Evolutionary conservation across 2,797 vertebrate genomes (phyloP).

Genomic region (Fundulus diaphanus): DNA sequence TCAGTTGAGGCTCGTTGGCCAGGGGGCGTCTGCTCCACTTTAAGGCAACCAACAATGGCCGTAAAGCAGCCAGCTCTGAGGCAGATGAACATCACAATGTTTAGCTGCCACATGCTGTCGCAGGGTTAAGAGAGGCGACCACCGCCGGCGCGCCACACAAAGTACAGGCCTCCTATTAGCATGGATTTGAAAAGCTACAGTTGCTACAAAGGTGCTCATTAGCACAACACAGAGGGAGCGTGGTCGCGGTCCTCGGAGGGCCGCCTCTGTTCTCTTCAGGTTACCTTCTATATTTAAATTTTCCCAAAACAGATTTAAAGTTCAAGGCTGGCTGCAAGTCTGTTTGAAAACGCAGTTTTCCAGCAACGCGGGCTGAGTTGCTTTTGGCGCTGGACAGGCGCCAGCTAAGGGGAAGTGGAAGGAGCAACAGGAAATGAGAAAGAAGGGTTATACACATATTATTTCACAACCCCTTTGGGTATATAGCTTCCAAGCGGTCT

Average conservation of each 20-base stretch:
- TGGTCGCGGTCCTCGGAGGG: conserved; percentile 70
- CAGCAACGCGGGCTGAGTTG: conserved; percentile 35
- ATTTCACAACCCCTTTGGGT: conserved; percentile 64
- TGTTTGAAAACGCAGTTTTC: conserved; percentile 71
- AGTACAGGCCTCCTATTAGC: conserved; percentile 78
- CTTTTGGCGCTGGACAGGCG: conserved; percentile 42
- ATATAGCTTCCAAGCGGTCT: conserved; percentile 49
- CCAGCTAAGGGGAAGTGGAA: conserved; percentile 35
- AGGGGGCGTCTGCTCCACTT: conserved; percentile 26
- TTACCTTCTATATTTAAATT: conserved; percentile 80
- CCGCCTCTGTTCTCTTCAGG: conserved; percentile 68
- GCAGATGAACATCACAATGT: conserved; percentile 65
- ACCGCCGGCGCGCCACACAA: conserved; percentile 64
- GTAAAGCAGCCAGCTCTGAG: conserved; percentile 31
- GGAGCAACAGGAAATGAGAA: conserved; percentile 32
- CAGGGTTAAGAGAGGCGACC: conserved; percentile 65
- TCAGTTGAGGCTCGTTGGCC: conserved; percentile 39
- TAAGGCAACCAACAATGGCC: conserved; percentile 28
- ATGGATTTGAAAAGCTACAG: conserved; percentile 78
- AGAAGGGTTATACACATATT: conserved; percentile 27
- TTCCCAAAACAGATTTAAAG: conserved; percentile 73
- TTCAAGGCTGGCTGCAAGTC: conserved; percentile 68
- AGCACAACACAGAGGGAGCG: conserved; percentile 81
- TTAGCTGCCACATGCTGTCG: conserved; percentile 64
- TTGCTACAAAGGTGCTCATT: conserved; percentile 82